phyloP scores from a whole-genome alignment of 2,113 vertebrate species.

The Microtus oregoni region DNA sequence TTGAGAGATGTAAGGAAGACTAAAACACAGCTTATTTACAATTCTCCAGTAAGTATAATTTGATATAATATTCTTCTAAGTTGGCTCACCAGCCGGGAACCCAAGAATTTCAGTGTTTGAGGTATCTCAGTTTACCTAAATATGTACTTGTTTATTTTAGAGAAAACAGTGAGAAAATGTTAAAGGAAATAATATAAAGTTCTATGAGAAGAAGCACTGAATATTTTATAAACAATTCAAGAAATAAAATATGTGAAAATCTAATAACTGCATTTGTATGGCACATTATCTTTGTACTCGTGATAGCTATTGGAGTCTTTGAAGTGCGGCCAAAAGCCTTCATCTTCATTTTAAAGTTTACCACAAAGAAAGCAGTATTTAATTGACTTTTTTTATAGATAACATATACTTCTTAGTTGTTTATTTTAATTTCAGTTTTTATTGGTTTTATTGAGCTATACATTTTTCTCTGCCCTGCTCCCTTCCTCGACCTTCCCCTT shows the following conservation, averaged over 20 bases:
- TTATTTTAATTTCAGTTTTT: no score
- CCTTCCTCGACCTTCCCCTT: no score
- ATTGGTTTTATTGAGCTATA: no score
- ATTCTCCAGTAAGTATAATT: neutral
- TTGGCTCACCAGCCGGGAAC: neutral
- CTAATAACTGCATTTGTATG: slow-evolving; percentile 26
- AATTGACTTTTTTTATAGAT: no score
- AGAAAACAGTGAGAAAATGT: neutral
- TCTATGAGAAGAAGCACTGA: neutral
- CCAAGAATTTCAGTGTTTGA: neutral
- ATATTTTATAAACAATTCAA: neutral
- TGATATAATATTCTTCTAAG: neutral
- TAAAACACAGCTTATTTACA: neutral
- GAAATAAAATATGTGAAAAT: slow-evolving; percentile 10
- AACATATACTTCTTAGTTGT: no score
- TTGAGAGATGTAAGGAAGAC: neutral
- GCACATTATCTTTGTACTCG: slow-evolving; percentile 52
- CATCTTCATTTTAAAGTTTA: neutral
- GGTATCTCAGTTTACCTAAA: neutral
- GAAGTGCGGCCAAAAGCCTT: neutral
- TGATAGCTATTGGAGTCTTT: neutral
- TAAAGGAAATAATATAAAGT: neutral
- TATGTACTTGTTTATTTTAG: neutral
- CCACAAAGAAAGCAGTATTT: neutral
- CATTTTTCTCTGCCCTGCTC: no score